These are phyloP conservation scores for Hydrotaea cyrtoneurina DNA, from an alignment of 2,888 invertebrate genomes.

Conservation along the genomic window DNA sequence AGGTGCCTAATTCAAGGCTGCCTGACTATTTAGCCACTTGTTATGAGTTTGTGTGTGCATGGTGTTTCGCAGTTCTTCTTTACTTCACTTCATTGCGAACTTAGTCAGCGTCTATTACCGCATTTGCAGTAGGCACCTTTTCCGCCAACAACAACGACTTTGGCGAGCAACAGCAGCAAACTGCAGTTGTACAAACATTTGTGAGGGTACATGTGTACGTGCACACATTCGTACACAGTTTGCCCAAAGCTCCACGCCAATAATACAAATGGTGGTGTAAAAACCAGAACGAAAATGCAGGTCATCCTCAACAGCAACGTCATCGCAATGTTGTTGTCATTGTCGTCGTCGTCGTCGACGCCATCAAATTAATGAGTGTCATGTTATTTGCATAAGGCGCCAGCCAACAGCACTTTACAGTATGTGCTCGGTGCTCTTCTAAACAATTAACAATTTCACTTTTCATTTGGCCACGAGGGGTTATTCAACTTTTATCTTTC, in stretches of 20 bases:
- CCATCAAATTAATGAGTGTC: background rate
- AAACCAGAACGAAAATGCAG: slow-evolving; percentile 7
- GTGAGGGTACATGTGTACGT: background rate
- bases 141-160: background rate
- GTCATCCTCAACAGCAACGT: slow-evolving; percentile 8
- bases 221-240: background rate
- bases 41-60: slow-evolving; percentile 20
- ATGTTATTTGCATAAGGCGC: slow-evolving; percentile 2
- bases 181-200: background rate
- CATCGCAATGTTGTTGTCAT: background rate
- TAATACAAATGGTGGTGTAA: background rate
- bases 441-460: slow-evolving; percentile 10
- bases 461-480: background rate
- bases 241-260: background rate
- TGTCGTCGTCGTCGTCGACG: background rate
- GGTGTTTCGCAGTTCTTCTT: background rate
- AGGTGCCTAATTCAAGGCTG: slow-evolving; percentile 54
- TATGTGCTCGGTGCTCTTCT: background rate
- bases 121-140: background rate
- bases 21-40: slow-evolving; percentile 25
- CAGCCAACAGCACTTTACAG: background rate
- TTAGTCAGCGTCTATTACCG: background rate
- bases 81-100: slow-evolving; percentile 8
- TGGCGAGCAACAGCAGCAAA: background rate
- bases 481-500: background rate